Evolutionary conservation across 1,140 invertebrate species (phyloP).

Genomic region (Bombus superbus): DNA sequence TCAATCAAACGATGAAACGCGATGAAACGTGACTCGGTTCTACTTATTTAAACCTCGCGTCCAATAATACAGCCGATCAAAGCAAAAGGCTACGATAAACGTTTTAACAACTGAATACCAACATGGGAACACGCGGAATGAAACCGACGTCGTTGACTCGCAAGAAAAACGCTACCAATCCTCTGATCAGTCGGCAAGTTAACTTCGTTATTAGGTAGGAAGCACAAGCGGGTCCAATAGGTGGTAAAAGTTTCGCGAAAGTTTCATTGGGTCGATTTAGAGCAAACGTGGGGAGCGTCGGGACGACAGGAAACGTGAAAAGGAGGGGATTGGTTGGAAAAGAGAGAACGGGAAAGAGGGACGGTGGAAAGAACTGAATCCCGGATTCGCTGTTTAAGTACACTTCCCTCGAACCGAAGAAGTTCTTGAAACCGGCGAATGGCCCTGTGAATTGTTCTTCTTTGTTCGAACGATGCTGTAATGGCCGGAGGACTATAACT

Average conservation of each 20-base stretch:
- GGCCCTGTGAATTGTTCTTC: slow-evolving; percentile 70
- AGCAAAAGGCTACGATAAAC: slow-evolving; percentile 1
- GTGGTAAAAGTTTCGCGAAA: slow-evolving; percentile 47
- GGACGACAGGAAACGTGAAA: slow-evolving; percentile 1
- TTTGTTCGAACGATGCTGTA: slow-evolving; percentile 66
- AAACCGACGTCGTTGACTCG: slow-evolving; percentile 17
- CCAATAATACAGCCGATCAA: too few species aligned
- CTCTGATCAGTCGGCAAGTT: slow-evolving; percentile 44
- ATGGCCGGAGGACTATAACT: slow-evolving; percentile 67
- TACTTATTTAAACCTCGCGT: not conserved
- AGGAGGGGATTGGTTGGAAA: not conserved
- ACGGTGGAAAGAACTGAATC: slow-evolving; percentile 48
- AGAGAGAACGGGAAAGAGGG: slow-evolving; percentile 6
- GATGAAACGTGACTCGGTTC: too few species aligned
- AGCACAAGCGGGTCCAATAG: slow-evolving; percentile 13
- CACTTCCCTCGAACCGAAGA: slow-evolving; percentile 65
- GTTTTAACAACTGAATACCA: slow-evolving; percentile 7
- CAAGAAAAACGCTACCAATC: slow-evolving; percentile 43
- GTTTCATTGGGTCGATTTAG: slow-evolving; percentile 56
- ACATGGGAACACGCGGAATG: not conserved
- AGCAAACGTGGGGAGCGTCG: slow-evolving; percentile 47
- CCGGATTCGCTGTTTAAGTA: slow-evolving; percentile 71
- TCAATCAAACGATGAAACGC: too few species aligned
- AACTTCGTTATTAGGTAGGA: slow-evolving; percentile 62
- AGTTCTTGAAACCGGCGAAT: slow-evolving; percentile 74